Conservation (phyloP, 2,113 vertebrate genomes). For the Dicerorhinus sumatrensis region DNA sequence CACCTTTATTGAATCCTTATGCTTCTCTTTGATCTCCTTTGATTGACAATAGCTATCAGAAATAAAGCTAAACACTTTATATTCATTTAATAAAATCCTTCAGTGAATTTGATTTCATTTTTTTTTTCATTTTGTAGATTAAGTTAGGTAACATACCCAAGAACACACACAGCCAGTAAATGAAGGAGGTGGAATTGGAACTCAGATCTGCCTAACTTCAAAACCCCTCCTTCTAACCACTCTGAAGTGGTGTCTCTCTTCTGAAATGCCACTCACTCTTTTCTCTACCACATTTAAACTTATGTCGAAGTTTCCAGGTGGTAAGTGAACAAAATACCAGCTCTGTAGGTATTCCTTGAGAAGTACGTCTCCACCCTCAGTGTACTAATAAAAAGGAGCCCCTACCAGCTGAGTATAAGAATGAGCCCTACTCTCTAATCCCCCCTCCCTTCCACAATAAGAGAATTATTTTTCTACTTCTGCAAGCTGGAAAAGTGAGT, state of each 20-base stretch:
- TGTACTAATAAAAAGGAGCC: not conserved
- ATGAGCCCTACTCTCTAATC: not conserved
- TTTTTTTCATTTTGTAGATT: slow-evolving; percentile 25
- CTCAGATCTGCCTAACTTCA: not conserved
- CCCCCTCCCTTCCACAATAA: not conserved
- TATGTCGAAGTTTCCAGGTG: not conserved
- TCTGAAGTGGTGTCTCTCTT: not conserved
- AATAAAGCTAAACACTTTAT: slow-evolving; percentile 19
- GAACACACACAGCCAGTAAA: not conserved
- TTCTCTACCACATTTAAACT: not conserved
- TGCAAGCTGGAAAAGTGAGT: not conserved
- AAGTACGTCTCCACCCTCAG: not conserved
- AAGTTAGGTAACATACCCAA: not conserved
- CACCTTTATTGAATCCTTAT: not conserved
- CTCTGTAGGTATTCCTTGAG: not conserved
- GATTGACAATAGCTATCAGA: slow-evolving; percentile 12
- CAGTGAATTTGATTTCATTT: not conserved
- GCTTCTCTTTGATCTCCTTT: not conserved
- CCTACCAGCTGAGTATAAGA: not conserved
- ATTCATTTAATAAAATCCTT: not conserved
- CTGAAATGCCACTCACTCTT: not conserved
- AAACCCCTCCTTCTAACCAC: not conserved
- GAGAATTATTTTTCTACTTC: not conserved
- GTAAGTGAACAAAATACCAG: not conserved
- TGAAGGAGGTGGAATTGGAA: not conserved